Evolutionary conservation across 2,888 invertebrate species (phyloP), one percentile per base, ranked within the genome.

Genomic region (Hetaerina titia): DNA sequence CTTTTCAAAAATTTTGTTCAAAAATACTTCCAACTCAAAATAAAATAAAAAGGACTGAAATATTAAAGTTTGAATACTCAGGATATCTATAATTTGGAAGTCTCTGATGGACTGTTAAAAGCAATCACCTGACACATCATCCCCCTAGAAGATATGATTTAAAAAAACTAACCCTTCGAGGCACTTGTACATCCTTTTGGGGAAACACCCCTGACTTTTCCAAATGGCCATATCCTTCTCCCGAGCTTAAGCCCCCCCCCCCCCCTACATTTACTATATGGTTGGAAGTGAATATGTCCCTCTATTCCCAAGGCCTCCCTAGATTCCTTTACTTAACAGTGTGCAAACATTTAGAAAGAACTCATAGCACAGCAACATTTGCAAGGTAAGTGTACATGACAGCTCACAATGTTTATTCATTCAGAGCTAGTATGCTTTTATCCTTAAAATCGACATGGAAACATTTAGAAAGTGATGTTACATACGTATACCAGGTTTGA

Each of bases 401-500:
- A 31, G 69, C 25, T 69, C 57, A 74, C 69, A 92, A 69, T 92
- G 69, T 74, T 92, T 74, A 92, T 69, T 92, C 69, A 92, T 74
- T 92, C 92, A 92, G 92, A 69, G 63, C 92, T 92, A 92, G 92
- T 25, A 69, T 92, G 92, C 56, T 92, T 92, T 92, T 56, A 69
- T 81, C 81, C 92, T 69, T 92, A 69, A 92, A 92, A 92, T 92
- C 92, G 92, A 92, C 92, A 92, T 92, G 92, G 92, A 92, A 92
- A 92, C 92, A 92, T 92, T 69, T 92, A 92, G 92, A 92, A 92
- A 92, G 74, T 92, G 92, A 92, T 92, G 92, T 74, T 92, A 92
- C 56, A 69, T 92, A 92, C 92, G 92, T 92, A 92, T 92, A 92
- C 92, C 92, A 92, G 92, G 92, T 92, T 92, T 92, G 92, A 92